Base-by-base conservation (phyloP, 2,113 vertebrate genomes). In the Paracanthobrama guichenoti region DNA sequence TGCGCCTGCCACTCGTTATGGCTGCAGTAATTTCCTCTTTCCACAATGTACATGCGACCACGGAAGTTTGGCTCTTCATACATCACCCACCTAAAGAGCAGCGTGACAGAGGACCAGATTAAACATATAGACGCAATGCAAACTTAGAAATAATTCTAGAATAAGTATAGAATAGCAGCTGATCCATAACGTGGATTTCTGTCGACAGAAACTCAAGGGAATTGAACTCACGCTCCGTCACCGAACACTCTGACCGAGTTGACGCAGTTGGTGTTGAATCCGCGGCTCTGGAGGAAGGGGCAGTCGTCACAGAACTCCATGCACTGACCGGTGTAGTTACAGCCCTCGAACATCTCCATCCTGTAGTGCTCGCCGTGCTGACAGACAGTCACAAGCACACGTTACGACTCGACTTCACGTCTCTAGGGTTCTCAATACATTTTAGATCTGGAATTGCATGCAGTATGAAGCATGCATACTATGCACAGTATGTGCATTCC, bases 21-120 rank as follows among this genome's bases (percentile, higher is more conserved):
- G 92, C 87, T 95, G 92, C 92, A 92, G 94, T 96, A 98, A 86
- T 96, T 90, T 0, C 96, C 97, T 1, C 96, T 92, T 91, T 98
- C 97, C 89, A 98, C 94, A 57, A 98, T 91, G 69, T 96, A 97
- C 97, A 97, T 97, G 57, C 95, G 96, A 18, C 97, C 96, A 0
- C 93, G 95, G 93, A 96, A 98, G 93, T 95, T 98, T 20, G 97
- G 96, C 92, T 98, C 97, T 91, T 97, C 96, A 0, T 98, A 97
- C 90, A 98, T 95, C 91, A 97, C 96, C 97, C 97, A 97, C 92
- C 97, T 98, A 1, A 8, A 55, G 18, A 55, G 79, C 6, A 55
- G 73, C 26, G 24, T n/a, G 28, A 26, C 64, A 5, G 48, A 9
- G 18, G 22, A 2, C 4, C 16, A 48, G 39, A 39, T 39, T 7